phyloP scores from a whole-genome alignment of 2,888 invertebrate species.

The Cataglyphis albicans region DNA sequence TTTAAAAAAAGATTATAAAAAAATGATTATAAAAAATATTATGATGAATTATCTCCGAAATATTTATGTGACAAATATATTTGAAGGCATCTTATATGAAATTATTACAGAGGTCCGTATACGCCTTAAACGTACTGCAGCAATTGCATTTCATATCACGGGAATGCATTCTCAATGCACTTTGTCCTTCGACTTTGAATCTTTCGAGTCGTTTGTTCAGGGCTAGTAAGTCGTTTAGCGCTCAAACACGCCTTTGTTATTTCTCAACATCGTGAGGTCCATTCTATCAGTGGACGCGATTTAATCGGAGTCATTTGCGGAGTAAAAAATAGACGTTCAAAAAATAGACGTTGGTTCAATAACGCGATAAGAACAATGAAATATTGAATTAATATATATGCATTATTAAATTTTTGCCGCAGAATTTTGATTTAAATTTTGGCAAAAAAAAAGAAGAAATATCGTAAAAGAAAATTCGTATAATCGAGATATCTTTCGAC shows the following conservation, averaged over 20 bases:
- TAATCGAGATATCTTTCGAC: background rate
- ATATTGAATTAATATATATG: background rate
- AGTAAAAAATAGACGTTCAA: constrained; percentile 3
- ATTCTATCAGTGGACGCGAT: constrained; percentile 30
- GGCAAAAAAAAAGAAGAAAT: background rate
- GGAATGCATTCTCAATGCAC: constrained; percentile 74
- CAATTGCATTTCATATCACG: constrained; percentile 57
- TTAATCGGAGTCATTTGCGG: constrained; percentile 5
- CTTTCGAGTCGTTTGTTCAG: constrained; percentile 78
- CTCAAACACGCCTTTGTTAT: constrained; percentile 55
- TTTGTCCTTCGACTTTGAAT: constrained; percentile 79
- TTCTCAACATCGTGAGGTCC: constrained; percentile 26
- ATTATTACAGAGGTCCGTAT: constrained; percentile 7
- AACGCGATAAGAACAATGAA: background rate
- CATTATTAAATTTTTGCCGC: background rate
- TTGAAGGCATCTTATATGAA: constrained; percentile 10
- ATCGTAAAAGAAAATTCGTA: background rate
- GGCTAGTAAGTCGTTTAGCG: constrained; percentile 72
- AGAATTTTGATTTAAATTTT: background rate
- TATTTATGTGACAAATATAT: background rate
- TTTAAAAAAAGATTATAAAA: background rate
- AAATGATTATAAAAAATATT: too few relatives aligned
- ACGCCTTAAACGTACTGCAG: constrained; percentile 33
- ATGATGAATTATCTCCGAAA: background rate
- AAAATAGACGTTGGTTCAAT: background rate